Base-by-base conservation (phyloP, 30 jellyfish, hydroid and myxozoan genomes). In the Nemopilema nomurai region DNA sequence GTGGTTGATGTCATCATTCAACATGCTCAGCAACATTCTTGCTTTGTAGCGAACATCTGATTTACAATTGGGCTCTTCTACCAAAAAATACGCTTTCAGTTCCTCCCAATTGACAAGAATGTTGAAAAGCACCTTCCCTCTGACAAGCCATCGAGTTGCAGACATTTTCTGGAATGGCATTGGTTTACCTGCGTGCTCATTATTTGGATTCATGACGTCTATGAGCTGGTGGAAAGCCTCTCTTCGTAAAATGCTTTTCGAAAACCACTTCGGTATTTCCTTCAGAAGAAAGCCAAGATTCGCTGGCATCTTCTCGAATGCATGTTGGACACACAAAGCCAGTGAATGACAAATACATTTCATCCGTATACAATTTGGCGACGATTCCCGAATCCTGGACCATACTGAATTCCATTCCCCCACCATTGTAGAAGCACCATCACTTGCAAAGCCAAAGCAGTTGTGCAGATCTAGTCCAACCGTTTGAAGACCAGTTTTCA, bases 81-180 rank as follows among this genome's bases (percentile, higher is more conserved):
- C 29, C 52, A 67, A 22, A 62, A 84, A 84, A 71, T 74, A 84
- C 29, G 93, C 93, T 84, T 84, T 84, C 22, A 82, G 62, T 62
- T 82, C 91, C 71, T 82, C 89, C 91, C 91, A 82, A 82, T 82
- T 82, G 77, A 82, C 31, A 21, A 82, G 72, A 26, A 70, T 69
- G 51, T 82, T 82, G 74, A 68, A 71, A 33, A 82, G 49, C 77
- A 84, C 87, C 74, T 84, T 84, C 53, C 93, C 93, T 22, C 93
- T 90, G 41, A 75, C 90, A n/a, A 74, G 82, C 91, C 93, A 84
- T 30, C 93, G 33, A 21, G 90, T 84, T 18, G 23, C 27, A 33
- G 85, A 74, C 41, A 62, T 19, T 57, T 53, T 84, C 67, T 85
- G 74, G 68, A 85, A 77, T 19, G 92, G 92, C 21, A 66, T 25